Evolutionary conservation across 2,113 vertebrate genomes (phyloP), one percentile per base, ranked within the genome.

Genomic region (Haplochromis vanheusdeni): DNA sequence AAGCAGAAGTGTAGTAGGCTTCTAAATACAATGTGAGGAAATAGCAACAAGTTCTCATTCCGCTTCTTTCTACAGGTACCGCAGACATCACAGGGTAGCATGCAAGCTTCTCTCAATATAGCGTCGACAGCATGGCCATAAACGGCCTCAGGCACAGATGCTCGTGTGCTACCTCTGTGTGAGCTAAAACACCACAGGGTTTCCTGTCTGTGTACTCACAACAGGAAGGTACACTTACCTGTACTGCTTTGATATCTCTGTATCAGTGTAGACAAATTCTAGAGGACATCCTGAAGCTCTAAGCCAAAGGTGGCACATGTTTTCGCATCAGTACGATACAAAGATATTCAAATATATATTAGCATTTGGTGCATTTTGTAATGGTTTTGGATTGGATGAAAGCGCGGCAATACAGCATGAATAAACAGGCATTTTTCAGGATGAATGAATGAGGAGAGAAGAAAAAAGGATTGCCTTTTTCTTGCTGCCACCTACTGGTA

Each of bases 401-500:
- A 81, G 37, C 3, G 1, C 3, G 3, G 9, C 16, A 80, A 16
- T 37, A 26, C 35, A 45, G 33, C 55, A 1, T 7, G 6, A 21
- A 47, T 40, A 9, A 3, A 49, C 12, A 70, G 2, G 33, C 7
- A 81, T 42, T 45, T 23, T 54, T 86, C 16, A 33, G 56, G 33
- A 40, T 83, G 51, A 81, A 86, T 80, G 37, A 55, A n/a, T 7
- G 12, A 77, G 12, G 16, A 16, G 7, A 47, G 10, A 33, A 14
- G 19, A 40, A 40, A 40, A 40, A 17, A 40, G 3, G 17, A 88
- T 90, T 84, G 6, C 79, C 82, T 87, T 82, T 86, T 89, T 68
- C 54, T 84, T 90, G 80, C 92, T 92, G 94, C 93, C 96, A 87
- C 73, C 95, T 95, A 84, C 58, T 93, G 96, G 83, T 10, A 8